Conservation (phyloP, 2,888 invertebrate species). For the Diplazon laetatorius region DNA sequence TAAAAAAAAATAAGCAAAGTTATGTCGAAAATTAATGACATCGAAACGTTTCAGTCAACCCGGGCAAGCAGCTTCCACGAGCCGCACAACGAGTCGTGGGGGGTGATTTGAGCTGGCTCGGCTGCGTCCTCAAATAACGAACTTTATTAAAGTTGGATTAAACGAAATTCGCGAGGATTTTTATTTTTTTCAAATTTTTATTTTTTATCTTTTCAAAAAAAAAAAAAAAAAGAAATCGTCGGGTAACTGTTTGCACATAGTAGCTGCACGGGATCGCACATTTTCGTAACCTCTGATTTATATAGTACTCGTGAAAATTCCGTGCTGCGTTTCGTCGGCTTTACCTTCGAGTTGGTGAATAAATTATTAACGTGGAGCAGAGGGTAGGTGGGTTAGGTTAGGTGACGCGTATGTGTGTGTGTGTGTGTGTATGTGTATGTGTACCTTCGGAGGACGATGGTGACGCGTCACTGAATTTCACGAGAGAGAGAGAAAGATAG, state of each 20-base stretch:
- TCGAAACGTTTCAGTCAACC: neutral
- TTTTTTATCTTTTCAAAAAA: too few relatives aligned
- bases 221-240: conserved; percentile 48
- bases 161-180: conserved; percentile 20
- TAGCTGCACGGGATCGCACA: neutral
- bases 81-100: neutral
- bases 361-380: conserved; percentile 39
- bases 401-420: too few relatives aligned
- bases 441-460: conserved; percentile 7
- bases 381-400: conserved; percentile 4
- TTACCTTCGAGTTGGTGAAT: conserved; percentile 23
- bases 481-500: too few relatives aligned
- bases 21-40: neutral
- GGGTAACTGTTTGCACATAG: neutral
- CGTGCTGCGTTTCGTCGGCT: conserved; percentile 6
- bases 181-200: too few relatives aligned
- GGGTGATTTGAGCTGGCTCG: conserved; percentile 24
- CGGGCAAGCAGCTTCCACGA: neutral
- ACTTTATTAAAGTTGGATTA: conserved; percentile 52
- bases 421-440: too few relatives aligned
- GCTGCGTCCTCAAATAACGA: conserved; percentile 40
- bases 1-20: neutral
- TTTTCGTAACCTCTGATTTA: conserved; percentile 49
- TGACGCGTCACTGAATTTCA: conserved; percentile 26
- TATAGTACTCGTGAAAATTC: conserved; percentile 18